Base-by-base conservation (phyloP, 2,113 vertebrate species). In the Theristicus caerulescens region DNA sequence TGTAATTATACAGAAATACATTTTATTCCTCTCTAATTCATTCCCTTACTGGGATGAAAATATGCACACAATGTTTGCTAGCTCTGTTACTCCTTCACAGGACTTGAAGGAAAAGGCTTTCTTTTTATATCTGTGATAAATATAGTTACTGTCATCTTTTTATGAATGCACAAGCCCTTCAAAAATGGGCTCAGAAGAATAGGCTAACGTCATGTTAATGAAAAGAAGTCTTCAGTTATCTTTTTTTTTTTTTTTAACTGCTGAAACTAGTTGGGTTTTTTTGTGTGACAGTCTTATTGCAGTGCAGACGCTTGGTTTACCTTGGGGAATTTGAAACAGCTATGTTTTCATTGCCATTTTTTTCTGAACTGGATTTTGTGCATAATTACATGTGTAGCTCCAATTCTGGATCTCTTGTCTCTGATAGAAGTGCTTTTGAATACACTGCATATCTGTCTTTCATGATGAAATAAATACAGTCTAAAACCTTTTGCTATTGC, bases 101-200 rank as follows among this genome's bases (percentile, higher is more conserved):
- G 52, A 66, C 71, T 74, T 66, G 64, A 73, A 90, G 32, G 22
- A 80, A 79, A 77, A 81, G 47, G 25, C 71, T 88, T 91, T 94
- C 65, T 89, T 96, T 94, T 93, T 93, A 89, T 95, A 94, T 89
- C 80, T 95, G 51, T 86, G 76, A 69, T 87, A 95, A 95, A 91
- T 94, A 73, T 88, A 96, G 94, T 71, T 86, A 34, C 54, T 77
- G 55, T 64, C 29, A 31, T 66, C 66, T 74, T 93, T 93, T 70
- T 86, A 67, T 82, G 69, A 82, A 64, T 42, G 51, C n/a, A 55
- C 24, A 52, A 74, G 64, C 59, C 42, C 24, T 84, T 94, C 34
- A 79, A 17, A 86, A 91, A 42, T 52, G 31, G 34, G 6, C 44
- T 91, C 8, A 17, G 65, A 91, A 86, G 67, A 95, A 72, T 6